Evolutionary conservation across 2,888 invertebrate genomes (phyloP).

Genomic region (Nomada ferruginata): DNA sequence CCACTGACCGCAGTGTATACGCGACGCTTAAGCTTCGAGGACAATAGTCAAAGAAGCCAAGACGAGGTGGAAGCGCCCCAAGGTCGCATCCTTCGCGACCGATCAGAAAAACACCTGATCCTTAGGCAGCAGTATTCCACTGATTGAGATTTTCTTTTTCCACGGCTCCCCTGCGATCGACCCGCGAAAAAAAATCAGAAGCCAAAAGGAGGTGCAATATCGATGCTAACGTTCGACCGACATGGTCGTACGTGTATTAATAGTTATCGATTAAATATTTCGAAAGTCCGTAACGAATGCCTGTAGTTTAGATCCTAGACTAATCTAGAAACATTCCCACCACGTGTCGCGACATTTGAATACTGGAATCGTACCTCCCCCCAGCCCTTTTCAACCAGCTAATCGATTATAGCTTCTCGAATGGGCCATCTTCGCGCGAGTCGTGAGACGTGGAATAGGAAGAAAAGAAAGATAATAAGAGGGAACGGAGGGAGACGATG

Average conservation of each 20-base stretch:
- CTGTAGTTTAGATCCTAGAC: too few species aligned
- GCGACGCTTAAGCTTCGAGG: slow-evolving; percentile 57
- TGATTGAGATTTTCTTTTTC: slow-evolving; percentile 24
- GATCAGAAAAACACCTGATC: slow-evolving; percentile 38
- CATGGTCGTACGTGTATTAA: too few species aligned
- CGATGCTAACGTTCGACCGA: too few species aligned
- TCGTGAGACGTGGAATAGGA: slow-evolving; percentile 34
- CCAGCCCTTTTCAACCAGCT: slow-evolving; percentile 46
- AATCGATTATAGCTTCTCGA: slow-evolving; percentile 66
- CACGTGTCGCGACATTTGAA: slow-evolving; percentile 44
- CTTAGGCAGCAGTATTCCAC: slow-evolving; percentile 41
- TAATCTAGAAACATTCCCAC: neutral
- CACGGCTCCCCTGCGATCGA: too few species aligned
- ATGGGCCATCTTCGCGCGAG: slow-evolving; percentile 40
- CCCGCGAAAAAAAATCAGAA: slow-evolving; percentile 4
- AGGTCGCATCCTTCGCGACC: slow-evolving; percentile 51
- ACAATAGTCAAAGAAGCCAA: slow-evolving; percentile 62
- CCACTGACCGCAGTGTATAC: slow-evolving; percentile 72
- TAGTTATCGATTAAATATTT: too few species aligned
- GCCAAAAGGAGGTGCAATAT: neutral
- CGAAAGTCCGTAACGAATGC: too few species aligned
- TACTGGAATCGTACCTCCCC: slow-evolving; percentile 27
- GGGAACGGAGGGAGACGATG: slow-evolving; percentile 61
- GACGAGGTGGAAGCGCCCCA: slow-evolving; percentile 25
- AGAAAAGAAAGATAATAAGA: slow-evolving; percentile 66